Percentiles rank a stretch among this genome's conserved stretches.
Conservation (phyloP, 2,888 invertebrate genomes). For the Luffia ferchaultella region DNA sequence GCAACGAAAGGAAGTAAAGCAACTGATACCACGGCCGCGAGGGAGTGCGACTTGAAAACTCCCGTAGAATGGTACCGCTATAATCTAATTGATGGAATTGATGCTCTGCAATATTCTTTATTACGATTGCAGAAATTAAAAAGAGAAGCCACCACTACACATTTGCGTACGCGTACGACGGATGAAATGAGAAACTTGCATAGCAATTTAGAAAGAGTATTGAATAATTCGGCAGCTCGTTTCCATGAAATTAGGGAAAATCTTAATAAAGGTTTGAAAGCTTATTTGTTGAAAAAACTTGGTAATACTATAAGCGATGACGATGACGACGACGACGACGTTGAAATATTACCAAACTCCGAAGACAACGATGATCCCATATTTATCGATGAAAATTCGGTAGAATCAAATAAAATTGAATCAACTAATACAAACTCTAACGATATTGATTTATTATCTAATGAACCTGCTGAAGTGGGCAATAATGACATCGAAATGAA, state of each 20-base stretch:
- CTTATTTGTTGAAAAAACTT: conserved; percentile 45
- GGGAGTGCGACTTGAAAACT: conserved; percentile 39
- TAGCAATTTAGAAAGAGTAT: conserved; percentile 58
- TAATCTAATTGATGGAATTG: conserved; percentile 63
- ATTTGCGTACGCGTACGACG: conserved; percentile 48
- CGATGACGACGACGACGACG: conserved; percentile 41
- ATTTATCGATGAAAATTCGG: conserved; percentile 57
- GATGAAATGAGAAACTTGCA: conserved; percentile 61
- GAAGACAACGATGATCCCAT: conserved; percentile 53
- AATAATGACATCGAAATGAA: conserved; percentile 21
- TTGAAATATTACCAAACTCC: conserved; percentile 37
- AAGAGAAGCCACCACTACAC: conserved; percentile 46
- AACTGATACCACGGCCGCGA: conserved; percentile 12
- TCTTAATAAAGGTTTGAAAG: conserved; percentile 60
- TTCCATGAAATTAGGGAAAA: conserved; percentile 63
- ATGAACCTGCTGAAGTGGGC: not conserved
- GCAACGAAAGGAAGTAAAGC: conserved; percentile 12
- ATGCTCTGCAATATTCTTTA: conserved; percentile 64
- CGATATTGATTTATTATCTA: not conserved
- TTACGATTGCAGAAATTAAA: conserved; percentile 58
- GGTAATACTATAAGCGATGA: conserved; percentile 11
- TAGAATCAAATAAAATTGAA: conserved; percentile 31
- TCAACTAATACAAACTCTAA: not conserved
- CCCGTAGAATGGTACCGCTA: conserved; percentile 68
- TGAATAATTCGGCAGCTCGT: conserved; percentile 60